Conservation (phyloP, 2,797 vertebrate species). For the Petrocephalus schoutedeni region DNA sequence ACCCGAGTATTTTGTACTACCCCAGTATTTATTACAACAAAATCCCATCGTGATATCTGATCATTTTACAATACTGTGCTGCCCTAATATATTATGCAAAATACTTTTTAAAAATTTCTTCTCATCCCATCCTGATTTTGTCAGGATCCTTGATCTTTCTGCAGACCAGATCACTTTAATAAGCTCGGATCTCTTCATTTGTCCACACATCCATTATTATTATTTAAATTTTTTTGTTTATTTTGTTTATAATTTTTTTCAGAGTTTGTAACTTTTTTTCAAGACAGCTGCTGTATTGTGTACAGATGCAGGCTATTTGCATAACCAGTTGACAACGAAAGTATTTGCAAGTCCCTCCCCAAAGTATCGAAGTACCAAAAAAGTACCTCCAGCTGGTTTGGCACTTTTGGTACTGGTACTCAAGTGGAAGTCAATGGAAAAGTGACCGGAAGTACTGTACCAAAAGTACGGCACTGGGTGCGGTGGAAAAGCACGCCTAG, state of each 20-base stretch:
- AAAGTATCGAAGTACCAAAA: neutral
- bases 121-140: neutral
- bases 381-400: neutral
- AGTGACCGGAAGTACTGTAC: neutral
- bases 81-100: neutral
- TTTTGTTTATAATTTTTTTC: neutral
- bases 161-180: neutral
- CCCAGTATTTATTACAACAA: neutral
- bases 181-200: neutral
- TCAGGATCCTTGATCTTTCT: neutral
- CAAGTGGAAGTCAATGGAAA: neutral
- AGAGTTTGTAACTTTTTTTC: neutral
- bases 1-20: neutral
- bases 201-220: neutral
- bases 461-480: neutral
- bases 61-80: neutral
- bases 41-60: neutral
- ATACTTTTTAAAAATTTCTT: neutral
- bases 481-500: neutral
- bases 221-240: neutral
- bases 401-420: neutral
- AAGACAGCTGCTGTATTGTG: neutral
- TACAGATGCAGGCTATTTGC: neutral
- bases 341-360: neutral
- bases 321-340: neutral